Percentiles rank a stretch among this genome's conserved stretches.
These are phyloP conservation scores for Leucopsar rothschildi DNA, from an alignment of 2,113 vertebrate species.

Conservation along the genomic window DNA sequence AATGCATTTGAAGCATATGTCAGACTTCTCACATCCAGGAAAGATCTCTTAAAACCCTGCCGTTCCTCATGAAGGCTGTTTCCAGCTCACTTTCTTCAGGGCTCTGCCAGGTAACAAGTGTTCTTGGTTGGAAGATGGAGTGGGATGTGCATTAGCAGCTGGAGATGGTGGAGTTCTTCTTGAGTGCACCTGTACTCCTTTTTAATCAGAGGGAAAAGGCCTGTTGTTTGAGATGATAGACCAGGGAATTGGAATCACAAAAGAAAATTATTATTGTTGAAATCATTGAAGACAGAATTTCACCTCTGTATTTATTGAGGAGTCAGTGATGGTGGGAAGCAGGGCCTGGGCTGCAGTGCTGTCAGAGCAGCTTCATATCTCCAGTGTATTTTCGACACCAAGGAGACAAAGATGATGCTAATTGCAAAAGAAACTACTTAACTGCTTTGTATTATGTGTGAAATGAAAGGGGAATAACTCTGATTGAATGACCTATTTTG, in stretches of 20 bases:
- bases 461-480: slow-evolving; percentile 24
- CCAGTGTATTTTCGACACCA: slow-evolving; percentile 2
- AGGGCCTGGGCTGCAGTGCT: background rate
- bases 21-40: slow-evolving; percentile 20
- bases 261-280: background rate
- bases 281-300: background rate
- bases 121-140: background rate
- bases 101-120: background rate
- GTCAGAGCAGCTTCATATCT: background rate
- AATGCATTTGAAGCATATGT: slow-evolving; percentile 48
- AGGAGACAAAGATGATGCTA: slow-evolving; percentile 51
- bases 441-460: slow-evolving; percentile 32
- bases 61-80: background rate
- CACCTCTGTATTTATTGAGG: background rate
- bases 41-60: background rate
- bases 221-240: background rate
- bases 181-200: fast-evolving
- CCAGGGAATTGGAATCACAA: background rate
- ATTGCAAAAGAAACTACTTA: slow-evolving; percentile 54
- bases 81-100: background rate
- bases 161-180: background rate
- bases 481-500: slow-evolving; percentile 63
- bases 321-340: background rate
- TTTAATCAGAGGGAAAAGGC: background rate
- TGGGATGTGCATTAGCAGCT: background rate